Percentiles rank a stretch among this genome's conserved stretches.
Evolutionary conservation across 2,888 invertebrate species (phyloP).

Genomic region (Drepanosiphum platanoidis): DNA sequence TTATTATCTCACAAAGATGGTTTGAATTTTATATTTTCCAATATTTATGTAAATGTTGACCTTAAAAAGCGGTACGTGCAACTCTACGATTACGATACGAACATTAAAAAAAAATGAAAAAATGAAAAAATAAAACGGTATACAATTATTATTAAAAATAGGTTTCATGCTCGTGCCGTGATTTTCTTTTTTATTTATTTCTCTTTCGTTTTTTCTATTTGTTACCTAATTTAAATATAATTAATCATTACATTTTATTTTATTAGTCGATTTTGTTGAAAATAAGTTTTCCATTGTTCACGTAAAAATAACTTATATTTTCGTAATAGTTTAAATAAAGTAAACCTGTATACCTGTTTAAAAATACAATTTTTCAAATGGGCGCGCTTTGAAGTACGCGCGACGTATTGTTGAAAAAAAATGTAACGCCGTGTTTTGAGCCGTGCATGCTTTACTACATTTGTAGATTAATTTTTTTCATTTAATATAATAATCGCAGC

Average conservation of each 20-base stretch:
- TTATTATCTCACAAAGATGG: conserved; percentile 13
- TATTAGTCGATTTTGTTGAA: background rate
- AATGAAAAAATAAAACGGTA: background rate
- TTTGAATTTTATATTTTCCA: conserved; percentile 18
- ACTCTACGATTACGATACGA: background rate
- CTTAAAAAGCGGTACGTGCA: background rate
- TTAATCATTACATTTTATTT: background rate
- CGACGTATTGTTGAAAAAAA: too few relatives aligned
- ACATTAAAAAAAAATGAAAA: background rate
- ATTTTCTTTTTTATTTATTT: background rate
- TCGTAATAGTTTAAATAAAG: too few relatives aligned
- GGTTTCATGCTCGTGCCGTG: background rate
- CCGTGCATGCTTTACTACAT: too few relatives aligned
- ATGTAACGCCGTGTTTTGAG: too few relatives aligned
- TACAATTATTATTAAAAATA: background rate
- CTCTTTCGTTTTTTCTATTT: background rate
- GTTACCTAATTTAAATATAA: background rate
- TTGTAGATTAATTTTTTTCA: too few relatives aligned
- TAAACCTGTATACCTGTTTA: too few relatives aligned
- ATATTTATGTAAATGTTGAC: conserved; percentile 40
- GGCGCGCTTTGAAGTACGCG: too few relatives aligned
- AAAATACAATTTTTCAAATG: too few relatives aligned
- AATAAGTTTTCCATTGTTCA: background rate
- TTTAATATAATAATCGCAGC: too few relatives aligned
- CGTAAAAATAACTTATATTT: too few relatives aligned